These are phyloP conservation scores for Barnardius zonarius DNA, from an alignment of 2,113 vertebrate species.

Conservation along the genomic window DNA sequence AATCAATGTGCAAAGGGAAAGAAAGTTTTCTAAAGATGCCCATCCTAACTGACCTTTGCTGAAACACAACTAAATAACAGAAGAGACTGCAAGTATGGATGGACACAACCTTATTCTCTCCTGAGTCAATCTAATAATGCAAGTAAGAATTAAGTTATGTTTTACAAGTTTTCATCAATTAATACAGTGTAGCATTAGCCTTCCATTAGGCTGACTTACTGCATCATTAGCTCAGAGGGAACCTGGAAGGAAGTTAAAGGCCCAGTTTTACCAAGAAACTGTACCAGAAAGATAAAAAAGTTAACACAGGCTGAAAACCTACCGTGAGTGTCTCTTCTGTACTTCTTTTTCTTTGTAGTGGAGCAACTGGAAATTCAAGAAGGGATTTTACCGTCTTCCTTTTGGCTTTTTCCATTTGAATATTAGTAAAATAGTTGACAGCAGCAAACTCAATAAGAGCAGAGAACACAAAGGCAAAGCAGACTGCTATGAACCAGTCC, in stretches of 20 bases:
- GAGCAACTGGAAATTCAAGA: constrained; percentile 77
- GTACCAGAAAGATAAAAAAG: not conserved
- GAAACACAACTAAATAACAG: not conserved
- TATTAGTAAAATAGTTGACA: constrained; percentile 97
- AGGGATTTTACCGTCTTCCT: constrained; percentile 84
- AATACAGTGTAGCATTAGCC: not conserved
- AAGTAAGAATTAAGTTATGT: not conserved
- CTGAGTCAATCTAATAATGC: not conserved
- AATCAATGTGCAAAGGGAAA: not conserved
- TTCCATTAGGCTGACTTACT: not conserved
- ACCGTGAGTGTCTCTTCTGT: constrained; percentile 83
- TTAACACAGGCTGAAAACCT: not conserved
- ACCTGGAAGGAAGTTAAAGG: not conserved
- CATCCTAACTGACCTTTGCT: not conserved
- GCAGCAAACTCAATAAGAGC: constrained; percentile 98
- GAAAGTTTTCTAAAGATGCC: not conserved
- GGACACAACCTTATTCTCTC: not conserved
- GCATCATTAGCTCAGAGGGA: not conserved
- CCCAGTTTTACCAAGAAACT: not conserved
- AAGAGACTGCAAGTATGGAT: not conserved
- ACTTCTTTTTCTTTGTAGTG: constrained; percentile 77
- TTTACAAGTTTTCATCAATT: not conserved
- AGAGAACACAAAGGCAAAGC: constrained; percentile 98
- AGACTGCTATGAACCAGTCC: constrained; percentile 99
- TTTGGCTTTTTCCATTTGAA: constrained; percentile 87